Percentiles rank a stretch among this genome's conserved stretches.
phyloP scores from a whole-genome alignment of 2,888 invertebrate species.

The Crioceris asparagi region DNA sequence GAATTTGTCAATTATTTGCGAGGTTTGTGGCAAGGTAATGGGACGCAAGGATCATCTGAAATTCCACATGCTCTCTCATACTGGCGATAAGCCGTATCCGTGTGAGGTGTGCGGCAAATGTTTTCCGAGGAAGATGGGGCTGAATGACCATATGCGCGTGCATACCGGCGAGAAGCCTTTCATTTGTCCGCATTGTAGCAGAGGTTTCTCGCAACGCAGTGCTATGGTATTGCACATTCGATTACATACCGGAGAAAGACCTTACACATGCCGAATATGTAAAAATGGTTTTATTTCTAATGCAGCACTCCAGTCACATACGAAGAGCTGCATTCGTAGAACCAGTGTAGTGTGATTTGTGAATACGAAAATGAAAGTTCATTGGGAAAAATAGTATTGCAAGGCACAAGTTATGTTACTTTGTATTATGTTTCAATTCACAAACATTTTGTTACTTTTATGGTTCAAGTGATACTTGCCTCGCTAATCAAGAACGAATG shows the following conservation, averaged over 20 bases:
- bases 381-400: no score
- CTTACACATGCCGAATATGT: conserved; percentile 40
- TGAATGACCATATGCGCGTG: conserved; percentile 28
- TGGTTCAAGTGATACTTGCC: no score
- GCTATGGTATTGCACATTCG: conserved; percentile 49
- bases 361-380: no score
- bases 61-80: conserved; percentile 42
- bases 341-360: no score
- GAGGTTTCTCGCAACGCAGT: conserved; percentile 45
- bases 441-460: no score
- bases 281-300: conserved; percentile 31
- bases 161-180: conserved; percentile 34
- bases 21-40: conserved; percentile 23
- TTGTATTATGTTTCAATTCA: no score
- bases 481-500: no score
- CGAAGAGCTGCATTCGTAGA: conserved; percentile 30
- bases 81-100: conserved; percentile 40
- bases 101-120: conserved; percentile 39
- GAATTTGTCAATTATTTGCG: conserved; percentile 29
- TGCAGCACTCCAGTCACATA: conserved; percentile 31
- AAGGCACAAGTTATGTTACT: no score
- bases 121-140: conserved; percentile 38
- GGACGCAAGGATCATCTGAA: conserved; percentile 21
- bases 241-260: conserved; percentile 49
- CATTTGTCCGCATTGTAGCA: conserved; percentile 29